Conservation (phyloP, 1,140 invertebrate genomes). For the Micrasema minimum region DNA sequence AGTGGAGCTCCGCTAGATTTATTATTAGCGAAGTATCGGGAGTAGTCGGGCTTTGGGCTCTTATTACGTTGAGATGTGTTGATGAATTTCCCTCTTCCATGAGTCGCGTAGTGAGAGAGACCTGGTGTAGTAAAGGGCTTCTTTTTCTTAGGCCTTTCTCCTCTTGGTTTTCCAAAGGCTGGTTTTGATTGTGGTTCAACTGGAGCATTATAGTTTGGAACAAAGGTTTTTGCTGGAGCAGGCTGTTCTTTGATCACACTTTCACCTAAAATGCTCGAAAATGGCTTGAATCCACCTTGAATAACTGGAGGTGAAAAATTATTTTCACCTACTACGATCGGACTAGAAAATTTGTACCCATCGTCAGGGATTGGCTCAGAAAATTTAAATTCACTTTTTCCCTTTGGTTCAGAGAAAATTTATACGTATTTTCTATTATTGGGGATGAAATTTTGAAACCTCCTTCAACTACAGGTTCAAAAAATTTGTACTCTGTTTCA, state of each 20-base stretch:
- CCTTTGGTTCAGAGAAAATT: conserved; percentile 43
- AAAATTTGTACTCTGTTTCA: conserved; percentile 14
- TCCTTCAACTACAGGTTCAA: conserved; percentile 9
- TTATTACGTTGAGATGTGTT: conserved; percentile 13
- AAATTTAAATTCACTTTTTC: conserved; percentile 2
- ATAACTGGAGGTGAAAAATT: conserved; percentile 27
- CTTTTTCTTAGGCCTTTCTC: conserved; percentile 49
- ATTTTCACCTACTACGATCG: not conserved
- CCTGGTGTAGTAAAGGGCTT: conserved; percentile 58
- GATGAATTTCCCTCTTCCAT: conserved; percentile 41
- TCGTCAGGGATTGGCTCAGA: not conserved
- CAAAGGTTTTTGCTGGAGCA: not conserved
- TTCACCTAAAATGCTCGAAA: conserved; percentile 28
- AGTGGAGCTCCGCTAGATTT: conserved; percentile 43
- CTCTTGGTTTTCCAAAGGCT: conserved; percentile 47
- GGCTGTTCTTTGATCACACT: conserved; percentile 34
- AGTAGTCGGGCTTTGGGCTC: conserved; percentile 45
- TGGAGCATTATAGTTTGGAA: conserved; percentile 11
- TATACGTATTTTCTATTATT: conserved; percentile 5
- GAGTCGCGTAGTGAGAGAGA: conserved; percentile 57
- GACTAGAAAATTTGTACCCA: conserved; percentile 7
- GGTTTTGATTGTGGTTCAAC: conserved; percentile 44
- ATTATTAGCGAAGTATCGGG: conserved; percentile 45
- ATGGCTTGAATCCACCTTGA: conserved; percentile 48
- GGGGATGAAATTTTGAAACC: conserved; percentile 1